These are phyloP conservation scores for Coendou prehensilis DNA, from an alignment of 2,797 vertebrate species.

Conservation along the genomic window DNA sequence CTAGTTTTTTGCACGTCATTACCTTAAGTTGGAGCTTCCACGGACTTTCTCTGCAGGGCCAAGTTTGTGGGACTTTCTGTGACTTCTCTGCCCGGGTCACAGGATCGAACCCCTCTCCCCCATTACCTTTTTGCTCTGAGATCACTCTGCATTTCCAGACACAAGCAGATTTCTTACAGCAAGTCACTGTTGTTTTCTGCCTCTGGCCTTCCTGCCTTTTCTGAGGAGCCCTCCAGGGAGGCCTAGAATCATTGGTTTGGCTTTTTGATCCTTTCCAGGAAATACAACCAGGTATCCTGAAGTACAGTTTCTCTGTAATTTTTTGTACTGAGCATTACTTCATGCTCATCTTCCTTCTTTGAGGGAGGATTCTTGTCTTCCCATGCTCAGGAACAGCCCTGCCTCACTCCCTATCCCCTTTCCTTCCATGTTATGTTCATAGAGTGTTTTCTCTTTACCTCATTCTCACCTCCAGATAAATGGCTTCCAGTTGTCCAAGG, in stretches of 20 bases:
- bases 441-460: not conserved
- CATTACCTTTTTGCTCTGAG: not conserved
- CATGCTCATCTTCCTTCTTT: not conserved
- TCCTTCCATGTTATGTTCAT: not conserved
- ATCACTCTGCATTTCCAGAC: not conserved
- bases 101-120: not conserved
- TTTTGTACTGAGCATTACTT: not conserved
- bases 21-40: not conserved
- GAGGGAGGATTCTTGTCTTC: not conserved
- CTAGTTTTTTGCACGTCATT: not conserved
- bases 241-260: not conserved
- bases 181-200: not conserved
- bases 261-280: slow-evolving; percentile 41
- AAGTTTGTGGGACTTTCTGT: not conserved
- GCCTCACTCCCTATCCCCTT: not conserved
- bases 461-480: not conserved
- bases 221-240: not conserved
- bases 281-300: not conserved
- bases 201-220: not conserved
- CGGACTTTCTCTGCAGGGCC: not conserved
- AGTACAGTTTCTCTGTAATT: not conserved
- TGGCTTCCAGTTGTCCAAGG: not conserved
- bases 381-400: not conserved
- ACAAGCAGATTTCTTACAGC: accelerated
- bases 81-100: not conserved